A percentile compares a stretch with the other conserved stretches of the same genome.
These are phyloP conservation scores for Hybognathus amarus DNA, from an alignment of 2,797 vertebrate species.

Conservation along the genomic window DNA sequence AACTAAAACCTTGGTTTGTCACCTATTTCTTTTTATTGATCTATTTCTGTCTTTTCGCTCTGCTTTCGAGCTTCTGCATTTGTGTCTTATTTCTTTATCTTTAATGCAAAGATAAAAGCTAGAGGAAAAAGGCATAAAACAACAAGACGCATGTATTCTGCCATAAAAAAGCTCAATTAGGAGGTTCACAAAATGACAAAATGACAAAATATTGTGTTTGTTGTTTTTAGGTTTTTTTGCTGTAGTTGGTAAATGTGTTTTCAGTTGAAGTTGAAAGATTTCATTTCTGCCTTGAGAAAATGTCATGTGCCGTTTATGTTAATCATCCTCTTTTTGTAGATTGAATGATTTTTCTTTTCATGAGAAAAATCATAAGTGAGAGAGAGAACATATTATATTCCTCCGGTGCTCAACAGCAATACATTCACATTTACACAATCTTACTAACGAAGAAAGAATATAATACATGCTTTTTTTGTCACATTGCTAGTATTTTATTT, in stretches of 20 bases:
- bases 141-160: background rate
- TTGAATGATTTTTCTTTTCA: background rate
- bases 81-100: background rate
- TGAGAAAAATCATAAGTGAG: constrained; percentile 1
- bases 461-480: no score
- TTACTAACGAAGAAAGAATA: background rate
- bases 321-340: background rate
- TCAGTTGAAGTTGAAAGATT: no score
- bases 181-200: background rate
- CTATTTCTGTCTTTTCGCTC: background rate
- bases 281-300: background rate
- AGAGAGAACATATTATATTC: background rate
- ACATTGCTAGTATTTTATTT: background rate
- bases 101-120: background rate
- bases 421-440: background rate
- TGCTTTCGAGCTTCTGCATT: constrained; percentile 2
- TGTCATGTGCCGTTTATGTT: background rate
- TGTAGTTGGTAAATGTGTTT: background rate
- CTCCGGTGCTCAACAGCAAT: background rate
- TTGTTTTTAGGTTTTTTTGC: background rate
- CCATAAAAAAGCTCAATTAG: background rate
- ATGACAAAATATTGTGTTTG: no score
- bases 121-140: background rate
- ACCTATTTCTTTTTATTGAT: background rate
- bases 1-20: background rate